phyloP scores from a whole-genome alignment of 2,888 invertebrate species.

The Cantharis nigra region DNA sequence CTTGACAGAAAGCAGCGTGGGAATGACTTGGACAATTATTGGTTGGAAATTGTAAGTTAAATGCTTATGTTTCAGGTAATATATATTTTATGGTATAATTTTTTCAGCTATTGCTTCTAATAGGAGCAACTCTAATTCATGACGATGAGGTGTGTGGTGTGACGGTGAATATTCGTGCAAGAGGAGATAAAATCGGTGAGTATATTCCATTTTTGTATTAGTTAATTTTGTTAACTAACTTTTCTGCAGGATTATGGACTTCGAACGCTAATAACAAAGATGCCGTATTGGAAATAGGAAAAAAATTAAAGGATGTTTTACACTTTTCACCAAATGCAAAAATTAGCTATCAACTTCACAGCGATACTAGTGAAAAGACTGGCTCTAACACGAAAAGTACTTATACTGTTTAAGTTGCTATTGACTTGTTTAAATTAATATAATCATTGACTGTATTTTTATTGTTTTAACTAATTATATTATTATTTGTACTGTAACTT shows the following conservation, averaged over 20 bases:
- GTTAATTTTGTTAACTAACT: not conserved
- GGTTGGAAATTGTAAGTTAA: slow-evolving; percentile 81
- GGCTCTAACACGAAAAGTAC: slow-evolving; percentile 81
- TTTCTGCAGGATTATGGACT: slow-evolving; percentile 83
- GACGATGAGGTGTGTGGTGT: slow-evolving; percentile 96
- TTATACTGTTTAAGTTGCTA: slow-evolving; percentile 65
- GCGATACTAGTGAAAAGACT: slow-evolving; percentile 83
- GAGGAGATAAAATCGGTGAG: slow-evolving; percentile 88
- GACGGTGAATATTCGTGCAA: slow-evolving; percentile 90
- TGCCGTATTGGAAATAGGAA: slow-evolving; percentile 85
- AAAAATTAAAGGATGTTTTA: slow-evolving; percentile 84
- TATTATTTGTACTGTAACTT: not conserved
- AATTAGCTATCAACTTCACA: slow-evolving; percentile 81
- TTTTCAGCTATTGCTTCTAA: slow-evolving; percentile 75
- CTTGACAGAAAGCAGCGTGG: slow-evolving; percentile 78
- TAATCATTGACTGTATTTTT: not conserved
- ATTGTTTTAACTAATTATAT: not conserved
- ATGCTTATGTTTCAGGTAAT: not conserved
- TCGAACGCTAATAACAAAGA: slow-evolving; percentile 79
- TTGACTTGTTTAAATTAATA: not conserved
- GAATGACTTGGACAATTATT: slow-evolving; percentile 80
- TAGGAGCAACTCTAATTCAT: slow-evolving; percentile 96
- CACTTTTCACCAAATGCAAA: slow-evolving; percentile 67
- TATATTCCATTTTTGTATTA: not conserved
- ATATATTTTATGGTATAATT: not conserved